Evolutionary conservation across 2,888 invertebrate genomes (phyloP).

Genomic region (Ectemnius continuus): DNA sequence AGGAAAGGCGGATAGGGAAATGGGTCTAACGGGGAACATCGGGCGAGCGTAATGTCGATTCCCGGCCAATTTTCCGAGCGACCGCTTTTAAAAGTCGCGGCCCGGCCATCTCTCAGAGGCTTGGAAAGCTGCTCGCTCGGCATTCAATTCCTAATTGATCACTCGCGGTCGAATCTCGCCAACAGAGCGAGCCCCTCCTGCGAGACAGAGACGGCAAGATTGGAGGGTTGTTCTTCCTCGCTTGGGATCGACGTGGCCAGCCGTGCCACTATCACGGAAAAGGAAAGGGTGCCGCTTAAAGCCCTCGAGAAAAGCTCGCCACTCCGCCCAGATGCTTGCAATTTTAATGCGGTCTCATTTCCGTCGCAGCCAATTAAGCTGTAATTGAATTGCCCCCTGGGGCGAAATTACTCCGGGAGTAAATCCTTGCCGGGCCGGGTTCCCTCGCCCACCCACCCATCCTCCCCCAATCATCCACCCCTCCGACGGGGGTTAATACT

Average conservation of each 20-base stretch:
- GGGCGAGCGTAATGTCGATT: not conserved
- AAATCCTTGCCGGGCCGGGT: conserved; percentile 15
- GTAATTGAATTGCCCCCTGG: conserved; percentile 49
- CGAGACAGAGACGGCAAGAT: not conserved
- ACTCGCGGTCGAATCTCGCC: conserved; percentile 16
- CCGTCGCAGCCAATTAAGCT: conserved; percentile 49
- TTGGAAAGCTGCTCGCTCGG: not conserved
- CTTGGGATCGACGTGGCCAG: too few species aligned
- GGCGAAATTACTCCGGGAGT: conserved; percentile 49
- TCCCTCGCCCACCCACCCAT: too few species aligned
- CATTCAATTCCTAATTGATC: conserved; percentile 29
- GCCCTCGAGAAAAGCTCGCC: conserved; percentile 38
- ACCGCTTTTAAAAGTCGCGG: conserved; percentile 15
- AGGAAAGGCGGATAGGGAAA: not conserved
- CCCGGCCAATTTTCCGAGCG: conserved; percentile 12
- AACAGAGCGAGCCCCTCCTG: not conserved
- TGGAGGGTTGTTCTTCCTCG: too few species aligned
- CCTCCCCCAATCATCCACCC: too few species aligned
- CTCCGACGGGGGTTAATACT: conserved; percentile 22
- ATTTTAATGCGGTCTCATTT: conserved; percentile 53
- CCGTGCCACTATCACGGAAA: not conserved
- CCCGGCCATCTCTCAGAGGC: not conserved
- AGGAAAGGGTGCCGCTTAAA: conserved; percentile 19
- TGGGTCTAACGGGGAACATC: too few species aligned
- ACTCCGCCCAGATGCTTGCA: conserved; percentile 37